phyloP scores from a whole-genome alignment of 2,797 vertebrate genomes.

The Chrysolophus pictus region DNA sequence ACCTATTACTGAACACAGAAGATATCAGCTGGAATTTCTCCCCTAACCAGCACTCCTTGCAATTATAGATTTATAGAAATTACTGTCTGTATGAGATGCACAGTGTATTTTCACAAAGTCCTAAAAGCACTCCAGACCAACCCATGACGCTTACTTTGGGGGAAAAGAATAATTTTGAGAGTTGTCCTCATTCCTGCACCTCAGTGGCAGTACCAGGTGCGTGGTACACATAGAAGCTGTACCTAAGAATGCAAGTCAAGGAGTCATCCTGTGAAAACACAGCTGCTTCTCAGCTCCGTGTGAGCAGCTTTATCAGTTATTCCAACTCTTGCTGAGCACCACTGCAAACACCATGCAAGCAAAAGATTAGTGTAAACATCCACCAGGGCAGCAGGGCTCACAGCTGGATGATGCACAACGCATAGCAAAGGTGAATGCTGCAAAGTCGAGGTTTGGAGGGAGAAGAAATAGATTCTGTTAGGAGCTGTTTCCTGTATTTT shows the following conservation, averaged over 20 bases:
- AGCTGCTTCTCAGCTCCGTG: background rate
- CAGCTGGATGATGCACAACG: background rate
- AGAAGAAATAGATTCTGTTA: background rate
- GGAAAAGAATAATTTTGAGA: background rate
- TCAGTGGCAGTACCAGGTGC: background rate
- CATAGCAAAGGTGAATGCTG: background rate
- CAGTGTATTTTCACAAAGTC: background rate
- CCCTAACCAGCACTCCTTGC: background rate
- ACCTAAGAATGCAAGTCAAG: background rate
- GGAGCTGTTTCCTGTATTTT: background rate
- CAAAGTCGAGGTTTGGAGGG: background rate
- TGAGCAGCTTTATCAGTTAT: background rate
- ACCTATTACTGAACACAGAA: background rate
- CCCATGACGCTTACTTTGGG: background rate
- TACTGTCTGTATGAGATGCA: background rate
- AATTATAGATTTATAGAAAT: background rate
- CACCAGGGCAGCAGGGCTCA: background rate
- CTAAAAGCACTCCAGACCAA: background rate
- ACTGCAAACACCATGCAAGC: background rate
- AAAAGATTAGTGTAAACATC: background rate
- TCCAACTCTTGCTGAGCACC: background rate
- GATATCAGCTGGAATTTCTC: background rate
- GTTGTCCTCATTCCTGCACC: background rate
- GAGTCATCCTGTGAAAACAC: background rate
- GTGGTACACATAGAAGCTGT: fast-evolving